These are phyloP conservation scores for Petrocephalus schoutedeni DNA, from an alignment of 2,797 vertebrate species.

Conservation along the genomic window DNA sequence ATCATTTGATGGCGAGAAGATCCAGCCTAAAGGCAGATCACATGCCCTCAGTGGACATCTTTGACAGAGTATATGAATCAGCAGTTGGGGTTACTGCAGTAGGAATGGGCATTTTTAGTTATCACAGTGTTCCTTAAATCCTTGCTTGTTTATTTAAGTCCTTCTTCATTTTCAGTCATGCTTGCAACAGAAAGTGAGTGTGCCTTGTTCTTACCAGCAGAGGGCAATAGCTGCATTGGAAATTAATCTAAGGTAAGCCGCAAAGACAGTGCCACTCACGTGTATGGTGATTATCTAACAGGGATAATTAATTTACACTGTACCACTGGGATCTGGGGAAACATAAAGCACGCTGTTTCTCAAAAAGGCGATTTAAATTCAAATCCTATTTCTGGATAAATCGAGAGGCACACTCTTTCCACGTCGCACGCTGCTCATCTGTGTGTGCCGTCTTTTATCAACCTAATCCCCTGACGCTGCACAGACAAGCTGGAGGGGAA, in stretches of 20 bases:
- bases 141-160: neutral
- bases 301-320: conserved; percentile 29
- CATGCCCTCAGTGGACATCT: neutral
- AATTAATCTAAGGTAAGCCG: conserved; percentile 1
- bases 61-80: neutral
- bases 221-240: conserved; percentile 41
- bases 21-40: neutral
- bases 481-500: conserved; percentile 20
- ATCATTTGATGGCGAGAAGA: neutral
- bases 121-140: neutral
- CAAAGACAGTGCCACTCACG: neutral
- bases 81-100: neutral
- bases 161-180: neutral
- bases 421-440: neutral
- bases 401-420: neutral
- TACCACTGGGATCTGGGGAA: conserved; percentile 1
- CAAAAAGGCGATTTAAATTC: conserved; percentile 14
- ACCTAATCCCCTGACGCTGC: conserved; percentile 28
- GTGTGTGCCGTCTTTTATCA: conserved; percentile 16
- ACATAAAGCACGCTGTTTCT: neutral
- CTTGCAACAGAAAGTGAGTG: neutral
- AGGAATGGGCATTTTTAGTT: neutral
- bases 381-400: conserved; percentile 6
- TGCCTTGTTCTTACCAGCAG: conserved; percentile 36
- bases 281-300: conserved; percentile 20